phyloP scores from a whole-genome alignment of 2,113 vertebrate species.

The Hymenochirus boettgeri region DNA sequence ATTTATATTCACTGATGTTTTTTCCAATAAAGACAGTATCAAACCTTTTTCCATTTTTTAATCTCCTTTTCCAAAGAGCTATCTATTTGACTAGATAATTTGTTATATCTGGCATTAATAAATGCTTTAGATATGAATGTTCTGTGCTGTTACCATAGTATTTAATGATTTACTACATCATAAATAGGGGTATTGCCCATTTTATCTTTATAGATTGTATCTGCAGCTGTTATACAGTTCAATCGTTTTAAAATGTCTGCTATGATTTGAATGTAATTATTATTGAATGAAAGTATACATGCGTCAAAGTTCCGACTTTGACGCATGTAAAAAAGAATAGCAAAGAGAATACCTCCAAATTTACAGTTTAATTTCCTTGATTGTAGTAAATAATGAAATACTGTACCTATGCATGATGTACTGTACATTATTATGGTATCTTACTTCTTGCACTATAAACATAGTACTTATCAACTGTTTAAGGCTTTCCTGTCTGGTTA shows the following conservation, averaged over 20 bases:
- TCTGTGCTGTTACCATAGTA: neutral
- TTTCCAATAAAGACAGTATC: neutral
- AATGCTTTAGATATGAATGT: slow-evolving; percentile 3
- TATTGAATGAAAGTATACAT: neutral
- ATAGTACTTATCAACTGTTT: too few species aligned
- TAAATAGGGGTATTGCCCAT: neutral
- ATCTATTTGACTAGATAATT: slow-evolving; percentile 4
- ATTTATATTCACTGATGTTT: slow-evolving; percentile 3
- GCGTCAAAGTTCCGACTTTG: too few species aligned
- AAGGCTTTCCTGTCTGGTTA: too few species aligned
- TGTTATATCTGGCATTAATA: slow-evolving; percentile 6
- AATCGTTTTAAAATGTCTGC: neutral
- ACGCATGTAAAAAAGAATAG: too few species aligned
- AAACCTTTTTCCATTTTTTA: neutral
- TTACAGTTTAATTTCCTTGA: too few species aligned
- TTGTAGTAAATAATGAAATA: too few species aligned
- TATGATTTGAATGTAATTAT: neutral
- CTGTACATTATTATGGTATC: too few species aligned
- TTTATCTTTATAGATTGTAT: neutral
- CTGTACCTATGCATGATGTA: too few species aligned
- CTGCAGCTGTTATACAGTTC: neutral
- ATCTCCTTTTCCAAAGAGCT: neutral
- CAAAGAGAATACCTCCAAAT: too few species aligned
- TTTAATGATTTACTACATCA: slow-evolving; percentile 2
- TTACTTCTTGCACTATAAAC: too few species aligned